These are phyloP conservation scores for Cataglyphis cursor DNA, from an alignment of 2,888 invertebrate genomes.

Conservation along the genomic window DNA sequence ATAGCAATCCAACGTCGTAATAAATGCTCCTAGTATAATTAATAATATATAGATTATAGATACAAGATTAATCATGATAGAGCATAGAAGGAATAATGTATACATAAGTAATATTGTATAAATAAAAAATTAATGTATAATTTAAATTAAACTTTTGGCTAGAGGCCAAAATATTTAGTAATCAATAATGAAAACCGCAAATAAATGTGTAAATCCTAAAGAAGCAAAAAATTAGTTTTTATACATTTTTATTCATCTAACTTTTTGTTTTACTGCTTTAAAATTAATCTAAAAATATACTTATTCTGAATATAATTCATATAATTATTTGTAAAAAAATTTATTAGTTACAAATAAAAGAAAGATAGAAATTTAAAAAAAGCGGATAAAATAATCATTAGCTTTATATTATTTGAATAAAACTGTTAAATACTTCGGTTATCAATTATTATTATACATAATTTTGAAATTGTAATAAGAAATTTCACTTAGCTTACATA, in stretches of 20 bases:
- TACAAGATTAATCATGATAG: background rate
- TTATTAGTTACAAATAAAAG: background rate
- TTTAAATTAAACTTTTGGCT: background rate
- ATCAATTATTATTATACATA: background rate
- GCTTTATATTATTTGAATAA: background rate
- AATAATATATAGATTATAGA: background rate
- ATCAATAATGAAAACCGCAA: background rate
- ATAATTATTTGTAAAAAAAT: background rate
- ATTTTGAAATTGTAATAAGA: background rate
- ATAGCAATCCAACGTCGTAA: background rate
- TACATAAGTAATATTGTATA: background rate
- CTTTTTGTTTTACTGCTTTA: background rate
- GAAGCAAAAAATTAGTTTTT: background rate
- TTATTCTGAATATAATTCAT: background rate
- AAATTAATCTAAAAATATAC: background rate
- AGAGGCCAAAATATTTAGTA: background rate
- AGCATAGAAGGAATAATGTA: background rate
- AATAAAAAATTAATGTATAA: constrained; percentile 32
- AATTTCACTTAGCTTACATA: background rate
- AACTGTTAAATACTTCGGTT: background rate
- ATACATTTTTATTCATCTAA: background rate
- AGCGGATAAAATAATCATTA: background rate
- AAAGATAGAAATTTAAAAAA: background rate
- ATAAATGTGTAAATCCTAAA: background rate
- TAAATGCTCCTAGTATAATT: constrained; percentile 20